Evolutionary conservation across 2,888 invertebrate species (phyloP).

Genomic region (Leuctra nigra): DNA sequence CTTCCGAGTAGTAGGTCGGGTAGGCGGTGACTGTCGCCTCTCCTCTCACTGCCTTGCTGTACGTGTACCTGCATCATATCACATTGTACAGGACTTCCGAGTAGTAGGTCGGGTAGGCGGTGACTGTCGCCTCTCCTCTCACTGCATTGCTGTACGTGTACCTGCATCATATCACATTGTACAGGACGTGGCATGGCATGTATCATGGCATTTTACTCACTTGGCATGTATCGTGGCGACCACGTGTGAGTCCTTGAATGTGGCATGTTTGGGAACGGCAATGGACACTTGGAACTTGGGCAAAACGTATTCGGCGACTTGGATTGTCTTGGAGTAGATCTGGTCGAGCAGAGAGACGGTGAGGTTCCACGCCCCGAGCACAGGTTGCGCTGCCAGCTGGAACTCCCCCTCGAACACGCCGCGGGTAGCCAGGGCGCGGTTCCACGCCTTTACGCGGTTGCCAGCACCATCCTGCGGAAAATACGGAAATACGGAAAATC

Average conservation of each 20-base stretch:
- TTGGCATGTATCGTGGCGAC: constrained; percentile 73
- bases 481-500: background rate
- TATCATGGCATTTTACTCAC: no score
- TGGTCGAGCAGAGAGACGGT: constrained; percentile 58
- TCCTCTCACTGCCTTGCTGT: constrained; percentile 80
- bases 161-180: constrained; percentile 41
- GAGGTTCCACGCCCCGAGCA: constrained; percentile 83
- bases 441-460: constrained; percentile 78
- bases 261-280: constrained; percentile 71
- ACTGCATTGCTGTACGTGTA: constrained; percentile 84
- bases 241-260: constrained; percentile 72
- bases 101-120: constrained; percentile 75
- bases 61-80: constrained; percentile 61
- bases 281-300: constrained; percentile 91
- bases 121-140: constrained; percentile 76
- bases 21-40: constrained; percentile 78
- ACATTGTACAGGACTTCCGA: constrained; percentile 62
- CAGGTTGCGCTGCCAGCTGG: constrained; percentile 71
- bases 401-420: constrained; percentile 74
- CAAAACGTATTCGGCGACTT: constrained; percentile 85
- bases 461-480: constrained; percentile 60
- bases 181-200: no score
- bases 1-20: constrained; percentile 71
- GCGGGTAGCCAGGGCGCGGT: constrained; percentile 53
- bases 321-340: constrained; percentile 60